Conservation (phyloP, 2,888 invertebrate genomes). For the Salpingus planirostris region DNA sequence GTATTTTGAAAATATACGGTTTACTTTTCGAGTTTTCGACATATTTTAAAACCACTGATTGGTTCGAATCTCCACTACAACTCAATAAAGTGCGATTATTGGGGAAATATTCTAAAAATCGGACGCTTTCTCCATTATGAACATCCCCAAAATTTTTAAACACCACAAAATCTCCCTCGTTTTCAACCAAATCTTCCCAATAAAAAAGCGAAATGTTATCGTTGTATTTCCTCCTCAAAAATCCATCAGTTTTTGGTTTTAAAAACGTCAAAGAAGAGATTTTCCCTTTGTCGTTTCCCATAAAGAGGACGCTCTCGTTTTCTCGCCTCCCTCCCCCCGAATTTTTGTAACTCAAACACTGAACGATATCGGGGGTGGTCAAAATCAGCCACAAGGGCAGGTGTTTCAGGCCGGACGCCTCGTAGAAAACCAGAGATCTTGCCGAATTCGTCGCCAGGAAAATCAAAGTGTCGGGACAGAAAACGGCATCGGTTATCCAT, state of each 20-base stretch:
- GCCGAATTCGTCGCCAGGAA: constrained; percentile 50
- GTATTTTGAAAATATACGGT: constrained; percentile 48
- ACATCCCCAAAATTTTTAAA: constrained; percentile 41
- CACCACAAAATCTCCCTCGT: constrained; percentile 45
- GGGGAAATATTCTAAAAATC: constrained; percentile 42
- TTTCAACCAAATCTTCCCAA: constrained; percentile 52
- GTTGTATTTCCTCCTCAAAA: constrained; percentile 46
- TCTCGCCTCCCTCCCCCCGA: constrained; percentile 2
- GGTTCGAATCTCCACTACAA: constrained; percentile 48
- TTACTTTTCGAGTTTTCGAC: constrained; percentile 42
- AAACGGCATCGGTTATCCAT: constrained; percentile 57
- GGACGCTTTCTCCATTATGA: constrained; percentile 41
- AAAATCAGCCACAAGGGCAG: constrained; percentile 49
- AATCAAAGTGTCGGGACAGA: constrained; percentile 47
- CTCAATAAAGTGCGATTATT: constrained; percentile 45
- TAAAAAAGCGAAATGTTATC: constrained; percentile 50
- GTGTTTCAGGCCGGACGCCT: constrained; percentile 51
- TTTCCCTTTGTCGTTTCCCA: constrained; percentile 51
- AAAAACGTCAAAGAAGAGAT: constrained; percentile 46
- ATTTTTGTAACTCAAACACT: constrained; percentile 45
- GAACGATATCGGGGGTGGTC: constrained; percentile 48
- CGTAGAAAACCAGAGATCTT: constrained; percentile 51
- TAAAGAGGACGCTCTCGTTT: constrained; percentile 39
- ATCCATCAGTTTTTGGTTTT: constrained; percentile 43
- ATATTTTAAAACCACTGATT: constrained; percentile 44